Base-by-base conservation (phyloP, 2,113 vertebrate genomes). In the Brachirus orientalis region DNA sequence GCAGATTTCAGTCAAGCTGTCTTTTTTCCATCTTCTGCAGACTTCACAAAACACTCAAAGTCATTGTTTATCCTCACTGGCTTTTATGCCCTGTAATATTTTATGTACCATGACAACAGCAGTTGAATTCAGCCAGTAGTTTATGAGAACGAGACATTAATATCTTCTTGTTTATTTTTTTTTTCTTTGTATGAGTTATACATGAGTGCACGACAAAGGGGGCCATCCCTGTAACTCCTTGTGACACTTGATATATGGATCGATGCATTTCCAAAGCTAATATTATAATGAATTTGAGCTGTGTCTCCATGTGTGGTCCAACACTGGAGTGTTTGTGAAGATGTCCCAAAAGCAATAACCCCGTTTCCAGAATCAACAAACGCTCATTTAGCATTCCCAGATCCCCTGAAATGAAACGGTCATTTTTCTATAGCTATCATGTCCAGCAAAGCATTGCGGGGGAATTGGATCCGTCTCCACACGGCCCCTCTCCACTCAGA, bases 401-500 rank as follows among this genome's bases (percentile, higher is more conserved):
- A 90, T 89, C 86, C 86, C 82, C 70, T 72, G 77, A 79, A 89
- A 89, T 87, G 83, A 82, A 90, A 87, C 73, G 60, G 71, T 70
- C 69, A 65, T 85, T 88, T 80, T 37, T 64, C 73, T 72, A 74
- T 69, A 67, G 74, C 82, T 63, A 77, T 83, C 80, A 87, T 88
- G 77, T 75, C 74, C 41, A 18, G 69, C 75, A 82, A 79, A 83
- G 84, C 84, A 74, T 84, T 72, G 79, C 67, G 8, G 54, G 83
- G 84, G 81, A 89, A 89, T 90, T 87, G 88, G 83, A 89, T 88
- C 73, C 19, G 73, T 78, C 77, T 84, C 56, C 13, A 38, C 72
- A n/a, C 80, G 56, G 35, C 72, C 67, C 53, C 46, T 76, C 62
- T 69, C 53, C 64, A 10, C 84, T 77, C 63, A 59, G 61, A 91